Evolutionary conservation across 2,888 invertebrate species (phyloP).

Genomic region (Acrobasis suavella): DNA sequence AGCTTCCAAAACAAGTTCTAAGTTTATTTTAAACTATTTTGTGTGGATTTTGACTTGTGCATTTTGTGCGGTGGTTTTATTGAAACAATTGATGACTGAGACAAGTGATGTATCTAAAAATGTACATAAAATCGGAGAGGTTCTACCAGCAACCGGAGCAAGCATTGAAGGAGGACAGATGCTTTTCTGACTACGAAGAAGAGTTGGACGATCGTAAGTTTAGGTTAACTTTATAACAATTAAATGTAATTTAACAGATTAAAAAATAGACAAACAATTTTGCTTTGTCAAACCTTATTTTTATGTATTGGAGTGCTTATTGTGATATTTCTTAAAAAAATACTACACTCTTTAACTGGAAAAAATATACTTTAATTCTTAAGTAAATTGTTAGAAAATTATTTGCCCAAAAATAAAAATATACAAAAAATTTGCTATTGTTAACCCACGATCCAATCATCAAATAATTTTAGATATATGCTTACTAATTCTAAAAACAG

Average conservation of each 20-base stretch:
- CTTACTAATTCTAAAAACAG: no score
- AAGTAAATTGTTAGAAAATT: no score
- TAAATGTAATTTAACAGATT: not conserved
- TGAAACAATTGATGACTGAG: conserved; percentile 23
- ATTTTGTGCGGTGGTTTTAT: conserved; percentile 5
- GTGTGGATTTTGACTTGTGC: conserved; percentile 14
- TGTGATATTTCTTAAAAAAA: no score
- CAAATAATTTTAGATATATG: no score
- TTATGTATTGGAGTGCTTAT: no score
- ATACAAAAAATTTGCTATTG: no score
- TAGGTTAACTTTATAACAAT: not conserved
- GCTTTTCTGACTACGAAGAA: conserved; percentile 71
- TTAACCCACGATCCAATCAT: no score
- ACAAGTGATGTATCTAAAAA: conserved; percentile 70
- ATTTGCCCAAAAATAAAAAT: no score
- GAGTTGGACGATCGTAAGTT: conserved; percentile 71
- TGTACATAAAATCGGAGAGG: conserved; percentile 75
- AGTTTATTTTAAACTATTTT: not conserved
- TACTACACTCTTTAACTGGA: no score
- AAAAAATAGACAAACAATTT: not conserved
- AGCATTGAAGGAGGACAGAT: conserved; percentile 63
- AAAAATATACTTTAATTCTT: no score
- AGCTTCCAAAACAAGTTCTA: not conserved
- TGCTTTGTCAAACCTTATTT: no score
- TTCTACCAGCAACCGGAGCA: conserved; percentile 71